phyloP scores from a whole-genome alignment of 1,140 invertebrate species.

The Anoplolepis gracilipes region DNA sequence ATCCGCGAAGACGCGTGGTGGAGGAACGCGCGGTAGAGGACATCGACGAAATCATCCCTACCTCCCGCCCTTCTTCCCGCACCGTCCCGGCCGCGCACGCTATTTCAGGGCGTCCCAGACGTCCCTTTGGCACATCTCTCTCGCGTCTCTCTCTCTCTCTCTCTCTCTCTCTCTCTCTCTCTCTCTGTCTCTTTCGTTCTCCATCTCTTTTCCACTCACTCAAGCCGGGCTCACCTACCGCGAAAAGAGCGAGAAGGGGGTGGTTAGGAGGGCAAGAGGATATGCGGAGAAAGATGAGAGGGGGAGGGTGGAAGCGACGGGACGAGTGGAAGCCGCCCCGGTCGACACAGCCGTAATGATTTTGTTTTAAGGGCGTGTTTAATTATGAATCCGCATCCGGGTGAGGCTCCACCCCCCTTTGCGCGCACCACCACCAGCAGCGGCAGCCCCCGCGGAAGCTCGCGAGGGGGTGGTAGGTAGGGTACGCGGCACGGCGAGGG shows the following conservation, averaged over 20 bases:
- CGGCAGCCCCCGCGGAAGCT: slow-evolving; percentile 52
- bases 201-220: slow-evolving; percentile 47
- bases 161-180: slow-evolving; percentile 37
- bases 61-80: slow-evolving; percentile 41
- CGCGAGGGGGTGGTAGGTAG: slow-evolving; percentile 11
- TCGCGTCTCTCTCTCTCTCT: slow-evolving; percentile 47
- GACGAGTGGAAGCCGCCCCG: slow-evolving; percentile 74
- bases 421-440: slow-evolving; percentile 66
- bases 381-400: slow-evolving; percentile 86
- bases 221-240: slow-evolving; percentile 51
- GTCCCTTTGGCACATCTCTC: slow-evolving; percentile 65
- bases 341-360: slow-evolving; percentile 84
- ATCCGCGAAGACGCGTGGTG: slow-evolving; percentile 43
- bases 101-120: slow-evolving; percentile 41
- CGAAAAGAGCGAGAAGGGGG: slow-evolving; percentile 35
- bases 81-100: slow-evolving; percentile 16
- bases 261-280: slow-evolving; percentile 54
- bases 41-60: slow-evolving; percentile 69
- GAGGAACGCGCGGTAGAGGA: slow-evolving; percentile 58
- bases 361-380: slow-evolving; percentile 87
- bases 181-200: slow-evolving; percentile 49
- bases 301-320: slow-evolving; percentile 47
- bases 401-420: slow-evolving; percentile 84
- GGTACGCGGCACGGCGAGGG: slow-evolving; percentile 43
- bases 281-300: slow-evolving; percentile 47